Evolutionary conservation across 2,797 vertebrate species (phyloP).

Genomic region (Acrossocheilus fasciatus): DNA sequence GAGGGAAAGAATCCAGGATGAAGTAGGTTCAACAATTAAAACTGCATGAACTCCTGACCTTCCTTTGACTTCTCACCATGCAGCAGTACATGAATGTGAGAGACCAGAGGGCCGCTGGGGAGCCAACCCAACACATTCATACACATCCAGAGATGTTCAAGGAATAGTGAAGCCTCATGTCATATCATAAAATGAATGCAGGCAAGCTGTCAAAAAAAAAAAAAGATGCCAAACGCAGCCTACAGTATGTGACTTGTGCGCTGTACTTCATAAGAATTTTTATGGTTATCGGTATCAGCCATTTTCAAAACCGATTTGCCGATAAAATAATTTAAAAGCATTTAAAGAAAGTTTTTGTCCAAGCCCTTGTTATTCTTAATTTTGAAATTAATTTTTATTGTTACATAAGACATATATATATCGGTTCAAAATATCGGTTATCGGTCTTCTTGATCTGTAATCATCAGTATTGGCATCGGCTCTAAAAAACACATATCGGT

Average conservation of each 20-base stretch:
- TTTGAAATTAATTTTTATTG: not conserved
- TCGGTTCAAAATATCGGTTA: not conserved
- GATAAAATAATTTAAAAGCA: not conserved
- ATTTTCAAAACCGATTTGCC: not conserved
- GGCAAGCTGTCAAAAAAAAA: not conserved
- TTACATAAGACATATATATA: not conserved
- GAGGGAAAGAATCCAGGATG: constrained; percentile 21
- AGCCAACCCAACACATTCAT: constrained; percentile 40
- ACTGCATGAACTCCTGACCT: constrained; percentile 80
- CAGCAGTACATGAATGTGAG: constrained; percentile 14
- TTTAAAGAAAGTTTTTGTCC: not conserved
- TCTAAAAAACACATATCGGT: too few species aligned
- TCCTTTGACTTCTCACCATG: constrained; percentile 65
- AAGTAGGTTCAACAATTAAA: constrained; percentile 70
- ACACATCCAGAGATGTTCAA: constrained; percentile 20
- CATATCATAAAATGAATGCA: not conserved
- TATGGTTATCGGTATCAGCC: not conserved
- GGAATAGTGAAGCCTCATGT: not conserved
- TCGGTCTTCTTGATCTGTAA: not conserved
- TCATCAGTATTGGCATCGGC: not conserved
- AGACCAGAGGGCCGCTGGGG: not conserved
- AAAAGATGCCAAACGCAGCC: not conserved
- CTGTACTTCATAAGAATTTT: not conserved
- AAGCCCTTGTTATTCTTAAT: not conserved
- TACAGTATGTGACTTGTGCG: not conserved